Conservation (phyloP, 2,797 vertebrate genomes). For the Distichodus sexfasciatus region DNA sequence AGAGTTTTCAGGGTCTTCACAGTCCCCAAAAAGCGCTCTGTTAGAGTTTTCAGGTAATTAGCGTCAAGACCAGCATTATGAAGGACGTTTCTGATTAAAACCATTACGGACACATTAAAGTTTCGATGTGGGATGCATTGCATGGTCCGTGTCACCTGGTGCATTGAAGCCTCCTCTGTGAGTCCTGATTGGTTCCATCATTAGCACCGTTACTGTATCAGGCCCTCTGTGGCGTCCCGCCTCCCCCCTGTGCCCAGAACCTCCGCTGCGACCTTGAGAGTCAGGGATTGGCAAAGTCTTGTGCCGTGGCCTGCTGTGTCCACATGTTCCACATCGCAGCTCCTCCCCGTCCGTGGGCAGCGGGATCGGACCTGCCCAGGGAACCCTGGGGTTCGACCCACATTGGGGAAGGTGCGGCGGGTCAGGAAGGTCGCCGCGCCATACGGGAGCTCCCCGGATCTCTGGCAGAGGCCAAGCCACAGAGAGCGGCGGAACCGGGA, state of each 20-base stretch:
- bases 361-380: constrained; percentile 34
- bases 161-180: too few species aligned
- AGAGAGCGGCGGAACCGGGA: constrained; percentile 10
- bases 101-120: too few species aligned
- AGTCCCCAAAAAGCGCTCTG: too few species aligned
- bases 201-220: constrained; percentile 10
- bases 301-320: constrained; percentile 40
- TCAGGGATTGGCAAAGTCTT: constrained; percentile 28
- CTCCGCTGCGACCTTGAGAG: constrained; percentile 46
- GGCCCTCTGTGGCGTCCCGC: constrained; percentile 12
- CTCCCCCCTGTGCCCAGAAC: constrained; percentile 41
- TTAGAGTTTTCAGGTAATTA: too few species aligned
- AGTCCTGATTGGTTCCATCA: too few species aligned
- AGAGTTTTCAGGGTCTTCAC: too few species aligned
- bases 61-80: too few species aligned
- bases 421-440: constrained; percentile 36
- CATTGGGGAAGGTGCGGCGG: constrained; percentile 41
- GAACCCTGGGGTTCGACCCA: constrained; percentile 37
- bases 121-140: too few species aligned
- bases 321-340: constrained; percentile 51
- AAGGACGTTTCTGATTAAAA: too few species aligned
- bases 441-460: constrained; percentile 1
- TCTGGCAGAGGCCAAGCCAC: constrained; percentile 21
- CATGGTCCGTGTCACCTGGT: too few species aligned
- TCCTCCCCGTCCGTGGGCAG: neutral